Conservation (phyloP, 2,888 invertebrate genomes). For the Operophtera brumata region DNA sequence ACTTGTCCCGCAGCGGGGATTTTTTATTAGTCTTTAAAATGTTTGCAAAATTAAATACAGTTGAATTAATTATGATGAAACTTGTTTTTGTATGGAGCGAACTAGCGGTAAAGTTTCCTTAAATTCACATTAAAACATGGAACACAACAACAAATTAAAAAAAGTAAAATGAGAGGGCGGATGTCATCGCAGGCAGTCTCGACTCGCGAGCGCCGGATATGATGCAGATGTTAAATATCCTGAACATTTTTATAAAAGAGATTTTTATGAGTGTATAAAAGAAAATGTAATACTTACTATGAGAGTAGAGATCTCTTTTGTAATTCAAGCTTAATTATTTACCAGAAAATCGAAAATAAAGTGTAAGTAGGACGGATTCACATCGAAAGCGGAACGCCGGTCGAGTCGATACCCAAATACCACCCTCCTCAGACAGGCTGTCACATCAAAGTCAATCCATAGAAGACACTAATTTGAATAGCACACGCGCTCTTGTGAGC, state of each 20-base stretch:
- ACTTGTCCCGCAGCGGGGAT: too few species aligned
- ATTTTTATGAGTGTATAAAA: constrained; percentile 17
- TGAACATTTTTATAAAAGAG: too few species aligned
- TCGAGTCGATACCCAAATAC: constrained; percentile 47
- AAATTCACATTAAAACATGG: too few species aligned
- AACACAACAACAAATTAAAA: too few species aligned
- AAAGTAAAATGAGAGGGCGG: constrained; percentile 50
- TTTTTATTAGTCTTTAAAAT: too few species aligned
- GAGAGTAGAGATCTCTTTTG: background rate
- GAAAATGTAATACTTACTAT: background rate
- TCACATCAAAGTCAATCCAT: constrained; percentile 49
- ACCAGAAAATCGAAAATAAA: constrained; percentile 50
- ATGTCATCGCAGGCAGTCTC: constrained; percentile 46
- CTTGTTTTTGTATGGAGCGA: too few species aligned
- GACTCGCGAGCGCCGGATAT: constrained; percentile 46
- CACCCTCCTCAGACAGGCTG: constrained; percentile 53
- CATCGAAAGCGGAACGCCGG: constrained; percentile 43
- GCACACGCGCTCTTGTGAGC: constrained; percentile 29
- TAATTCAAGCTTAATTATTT: constrained; percentile 16
- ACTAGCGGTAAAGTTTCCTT: too few species aligned
- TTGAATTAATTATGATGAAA: too few species aligned
- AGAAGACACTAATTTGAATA: constrained; percentile 52
- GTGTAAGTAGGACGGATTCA: constrained; percentile 42
- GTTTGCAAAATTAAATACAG: too few species aligned
- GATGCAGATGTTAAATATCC: constrained; percentile 54